Conservation (phyloP, 2,888 invertebrate genomes). For the Cybosia mesomella region DNA sequence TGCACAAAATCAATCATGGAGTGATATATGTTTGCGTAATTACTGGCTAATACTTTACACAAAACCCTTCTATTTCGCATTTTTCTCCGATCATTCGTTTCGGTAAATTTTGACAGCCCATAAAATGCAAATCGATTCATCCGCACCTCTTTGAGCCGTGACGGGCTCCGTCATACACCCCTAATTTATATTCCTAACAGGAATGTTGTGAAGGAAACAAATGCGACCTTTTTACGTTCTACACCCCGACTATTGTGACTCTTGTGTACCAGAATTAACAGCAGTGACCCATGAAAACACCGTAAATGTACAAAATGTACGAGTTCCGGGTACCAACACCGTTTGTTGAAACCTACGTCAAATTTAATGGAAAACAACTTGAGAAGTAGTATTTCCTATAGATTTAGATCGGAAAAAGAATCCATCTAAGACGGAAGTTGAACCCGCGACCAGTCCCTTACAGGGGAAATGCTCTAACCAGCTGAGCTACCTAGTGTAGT, state of each 20-base stretch:
- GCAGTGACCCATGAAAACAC: background rate
- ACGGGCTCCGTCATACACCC: conserved; percentile 3
- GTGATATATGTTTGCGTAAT: conserved; percentile 2
- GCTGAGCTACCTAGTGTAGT: too few relatives aligned
- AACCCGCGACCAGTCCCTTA: too few relatives aligned
- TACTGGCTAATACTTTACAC: conserved; percentile 2
- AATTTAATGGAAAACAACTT: background rate
- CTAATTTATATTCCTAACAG: conserved; percentile 10
- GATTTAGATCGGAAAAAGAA: too few relatives aligned
- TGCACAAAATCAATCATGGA: background rate
- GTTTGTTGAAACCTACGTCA: background rate
- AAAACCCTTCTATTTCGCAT: conserved; percentile 19
- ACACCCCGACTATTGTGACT: background rate
- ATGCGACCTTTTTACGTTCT: background rate
- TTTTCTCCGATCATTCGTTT: conserved; percentile 21
- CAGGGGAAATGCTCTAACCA: too few relatives aligned
- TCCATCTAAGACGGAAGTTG: too few relatives aligned
- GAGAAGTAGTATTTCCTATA: too few relatives aligned
- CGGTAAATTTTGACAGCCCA: conserved; percentile 22
- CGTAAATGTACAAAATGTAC: background rate
- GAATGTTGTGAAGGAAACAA: background rate
- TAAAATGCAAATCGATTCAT: conserved; percentile 23
- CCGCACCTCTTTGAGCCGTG: conserved; percentile 11
- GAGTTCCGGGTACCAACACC: background rate
- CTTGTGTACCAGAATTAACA: background rate